These are phyloP conservation scores for Oncorhynchus nerka DNA, from an alignment of 2,113 vertebrate genomes.

Conservation along the genomic window DNA sequence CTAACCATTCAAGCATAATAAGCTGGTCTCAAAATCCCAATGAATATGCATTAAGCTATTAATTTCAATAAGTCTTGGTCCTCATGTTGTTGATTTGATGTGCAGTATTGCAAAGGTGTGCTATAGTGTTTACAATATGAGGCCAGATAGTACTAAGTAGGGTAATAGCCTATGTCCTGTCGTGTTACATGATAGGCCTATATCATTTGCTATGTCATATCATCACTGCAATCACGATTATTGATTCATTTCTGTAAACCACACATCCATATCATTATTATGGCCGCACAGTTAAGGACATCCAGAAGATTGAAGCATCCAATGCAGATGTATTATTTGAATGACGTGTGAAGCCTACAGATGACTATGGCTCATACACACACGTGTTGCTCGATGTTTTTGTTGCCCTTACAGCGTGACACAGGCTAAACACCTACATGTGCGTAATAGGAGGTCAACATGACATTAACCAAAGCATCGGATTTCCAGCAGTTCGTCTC, in stretches of 20 bases:
- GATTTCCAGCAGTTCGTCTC: conserved; percentile 11
- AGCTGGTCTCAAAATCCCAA: background rate
- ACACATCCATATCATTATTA: background rate
- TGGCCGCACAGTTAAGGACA: background rate
- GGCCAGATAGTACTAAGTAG: too few relatives aligned
- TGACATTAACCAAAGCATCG: conserved; percentile 10
- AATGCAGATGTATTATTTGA: background rate
- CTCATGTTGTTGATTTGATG: too few relatives aligned
- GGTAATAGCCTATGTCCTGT: too few relatives aligned
- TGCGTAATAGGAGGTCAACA: background rate
- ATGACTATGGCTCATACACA: too few relatives aligned
- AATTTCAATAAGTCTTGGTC: background rate
- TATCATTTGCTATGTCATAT: too few relatives aligned
- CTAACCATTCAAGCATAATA: background rate
- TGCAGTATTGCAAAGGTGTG: too few relatives aligned
- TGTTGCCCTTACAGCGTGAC: background rate
- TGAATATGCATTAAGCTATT: background rate
- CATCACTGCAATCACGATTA: too few relatives aligned
- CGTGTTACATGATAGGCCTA: too few relatives aligned
- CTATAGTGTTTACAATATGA: too few relatives aligned
- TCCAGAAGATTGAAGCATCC: background rate
- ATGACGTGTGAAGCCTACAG: too few relatives aligned
- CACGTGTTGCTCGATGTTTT: too few relatives aligned
- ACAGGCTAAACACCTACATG: background rate
- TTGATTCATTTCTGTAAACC: background rate